phyloP scores from a whole-genome alignment of 2,888 invertebrate species.

The Zonitis immaculata region DNA sequence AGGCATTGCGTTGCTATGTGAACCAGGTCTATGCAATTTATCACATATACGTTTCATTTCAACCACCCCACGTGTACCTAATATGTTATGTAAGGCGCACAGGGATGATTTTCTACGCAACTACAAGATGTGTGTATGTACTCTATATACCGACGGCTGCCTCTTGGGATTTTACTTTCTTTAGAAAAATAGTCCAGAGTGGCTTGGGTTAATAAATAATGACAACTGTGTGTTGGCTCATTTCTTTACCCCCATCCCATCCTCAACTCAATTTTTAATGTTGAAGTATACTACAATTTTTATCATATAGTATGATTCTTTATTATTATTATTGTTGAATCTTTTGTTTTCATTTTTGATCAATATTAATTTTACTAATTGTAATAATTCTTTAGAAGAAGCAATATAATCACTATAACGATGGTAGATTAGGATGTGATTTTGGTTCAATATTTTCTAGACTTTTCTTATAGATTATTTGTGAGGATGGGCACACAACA shows the following conservation, averaged over 20 bases:
- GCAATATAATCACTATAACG: constrained; percentile 18
- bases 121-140: constrained; percentile 28
- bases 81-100: constrained; percentile 33
- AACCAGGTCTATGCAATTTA: constrained; percentile 38
- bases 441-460: constrained; percentile 34
- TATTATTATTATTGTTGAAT: background rate
- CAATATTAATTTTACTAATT: too few species aligned
- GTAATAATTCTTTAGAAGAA: too few species aligned
- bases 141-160: constrained; percentile 11
- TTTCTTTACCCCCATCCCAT: too few species aligned
- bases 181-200: constrained; percentile 15
- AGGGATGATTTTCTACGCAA: constrained; percentile 27
- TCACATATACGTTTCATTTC: constrained; percentile 40
- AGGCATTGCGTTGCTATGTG: constrained; percentile 35
- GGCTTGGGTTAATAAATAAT: constrained; percentile 17
- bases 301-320: background rate
- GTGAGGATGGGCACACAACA: constrained; percentile 34
- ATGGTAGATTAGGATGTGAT: constrained; percentile 29
- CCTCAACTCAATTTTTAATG: background rate
- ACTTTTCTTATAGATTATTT: constrained; percentile 33
- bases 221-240: constrained; percentile 1
- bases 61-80: constrained; percentile 36
- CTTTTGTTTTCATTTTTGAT: too few species aligned
- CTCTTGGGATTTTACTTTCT: constrained; percentile 14
- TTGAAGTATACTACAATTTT: background rate